A percentile compares a stretch with the other conserved stretches of the same genome.
These are phyloP conservation scores for Labroides dimidiatus DNA, from an alignment of 2,797 vertebrate species.

Conservation along the genomic window DNA sequence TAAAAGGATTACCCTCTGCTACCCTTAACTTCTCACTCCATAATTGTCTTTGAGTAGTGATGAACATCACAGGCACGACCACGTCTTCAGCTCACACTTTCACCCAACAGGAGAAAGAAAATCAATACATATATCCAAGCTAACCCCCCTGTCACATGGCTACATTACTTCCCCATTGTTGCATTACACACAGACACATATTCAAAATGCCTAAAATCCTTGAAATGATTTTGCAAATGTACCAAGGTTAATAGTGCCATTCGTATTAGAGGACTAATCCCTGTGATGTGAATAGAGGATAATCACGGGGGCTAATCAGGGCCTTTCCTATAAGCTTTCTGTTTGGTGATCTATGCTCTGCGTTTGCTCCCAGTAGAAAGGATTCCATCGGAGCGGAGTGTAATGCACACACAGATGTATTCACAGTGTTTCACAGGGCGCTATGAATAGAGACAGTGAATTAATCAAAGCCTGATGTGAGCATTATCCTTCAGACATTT, in stretches of 20 bases:
- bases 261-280: slow-evolving; percentile 64
- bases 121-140: slow-evolving; percentile 50
- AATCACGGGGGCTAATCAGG: slow-evolving; percentile 69
- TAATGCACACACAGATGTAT: slow-evolving; percentile 67
- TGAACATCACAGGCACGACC: slow-evolving; percentile 73
- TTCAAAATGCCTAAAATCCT: slow-evolving; percentile 60
- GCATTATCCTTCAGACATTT: slow-evolving; percentile 75
- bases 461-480: slow-evolving; percentile 74
- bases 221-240: slow-evolving; percentile 67
- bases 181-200: slow-evolving; percentile 38
- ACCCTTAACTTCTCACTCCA: slow-evolving; percentile 76
- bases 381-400: slow-evolving; percentile 53
- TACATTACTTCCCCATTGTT: slow-evolving; percentile 57
- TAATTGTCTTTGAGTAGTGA: slow-evolving; percentile 84
- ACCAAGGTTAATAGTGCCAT: slow-evolving; percentile 75
- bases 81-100: slow-evolving; percentile 67
- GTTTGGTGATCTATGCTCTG: slow-evolving; percentile 75
- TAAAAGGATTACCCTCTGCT: slow-evolving; percentile 85
- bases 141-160: slow-evolving; percentile 24
- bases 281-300: slow-evolving; percentile 65
- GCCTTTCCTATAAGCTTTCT: slow-evolving; percentile 70
- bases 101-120: slow-evolving; percentile 56
- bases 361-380: slow-evolving; percentile 67
- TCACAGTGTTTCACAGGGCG: slow-evolving; percentile 64
- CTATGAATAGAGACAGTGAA: slow-evolving; percentile 63